These are phyloP conservation scores for Caenorhabditis inopinata DNA, from an alignment of 1,140 invertebrate species.

Conservation along the genomic window DNA sequence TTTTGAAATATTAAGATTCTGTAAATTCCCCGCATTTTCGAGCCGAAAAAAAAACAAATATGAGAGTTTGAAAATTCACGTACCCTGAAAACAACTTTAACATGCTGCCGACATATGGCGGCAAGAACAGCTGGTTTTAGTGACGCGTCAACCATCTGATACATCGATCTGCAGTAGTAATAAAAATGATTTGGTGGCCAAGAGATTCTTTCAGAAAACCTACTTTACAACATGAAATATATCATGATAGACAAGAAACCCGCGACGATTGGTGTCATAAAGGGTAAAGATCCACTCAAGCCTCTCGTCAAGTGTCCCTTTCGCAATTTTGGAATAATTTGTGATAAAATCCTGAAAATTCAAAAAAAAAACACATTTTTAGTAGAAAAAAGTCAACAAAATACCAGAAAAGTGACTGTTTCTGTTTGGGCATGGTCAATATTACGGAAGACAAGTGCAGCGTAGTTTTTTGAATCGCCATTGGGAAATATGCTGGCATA, in stretches of 20 bases:
- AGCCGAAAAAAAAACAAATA: too few species aligned
- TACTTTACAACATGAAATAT: constrained; percentile 16
- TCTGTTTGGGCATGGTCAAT: neutral
- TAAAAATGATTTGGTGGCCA: neutral
- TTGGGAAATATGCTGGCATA: neutral
- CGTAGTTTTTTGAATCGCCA: neutral
- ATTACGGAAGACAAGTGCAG: neutral
- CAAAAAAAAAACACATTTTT: neutral
- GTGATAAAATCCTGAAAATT: neutral
- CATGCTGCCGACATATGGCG: constrained; percentile 15
- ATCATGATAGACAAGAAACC: neutral
- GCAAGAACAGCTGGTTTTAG: constrained; percentile 6
- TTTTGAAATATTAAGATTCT: neutral
- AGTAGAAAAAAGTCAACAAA: neutral
- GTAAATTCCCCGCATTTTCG: too few species aligned
- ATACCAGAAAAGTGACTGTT: neutral
- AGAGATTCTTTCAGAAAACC: neutral
- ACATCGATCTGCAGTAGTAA: constrained; percentile 14
- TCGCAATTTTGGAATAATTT: constrained; percentile 3
- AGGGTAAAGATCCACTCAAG: constrained; percentile 1
- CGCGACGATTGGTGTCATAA: neutral
- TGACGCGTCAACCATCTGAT: constrained; percentile 23
- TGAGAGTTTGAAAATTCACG: too few species aligned
- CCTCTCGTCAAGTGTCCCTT: neutral
- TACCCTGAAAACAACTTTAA: constrained; percentile 6